These are phyloP conservation scores for Malurus splendens DNA, from an alignment of 2,797 vertebrate genomes.

Conservation along the genomic window DNA sequence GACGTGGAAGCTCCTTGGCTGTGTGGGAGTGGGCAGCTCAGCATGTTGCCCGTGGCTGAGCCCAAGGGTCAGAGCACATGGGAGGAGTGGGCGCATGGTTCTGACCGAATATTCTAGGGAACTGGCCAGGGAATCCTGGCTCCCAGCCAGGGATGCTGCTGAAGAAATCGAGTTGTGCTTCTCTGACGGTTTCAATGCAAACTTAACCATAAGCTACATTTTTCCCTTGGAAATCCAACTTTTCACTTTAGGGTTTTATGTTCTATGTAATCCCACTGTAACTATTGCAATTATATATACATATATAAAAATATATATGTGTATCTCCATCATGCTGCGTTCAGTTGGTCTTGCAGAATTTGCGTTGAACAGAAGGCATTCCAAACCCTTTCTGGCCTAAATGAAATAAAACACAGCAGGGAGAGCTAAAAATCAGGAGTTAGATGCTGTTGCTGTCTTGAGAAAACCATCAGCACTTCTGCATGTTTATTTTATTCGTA, in stretches of 20 bases:
- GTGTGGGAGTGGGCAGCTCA: neutral
- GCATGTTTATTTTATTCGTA: neutral
- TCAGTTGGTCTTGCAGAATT: neutral
- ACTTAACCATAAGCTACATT: neutral
- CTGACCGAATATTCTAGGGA: neutral
- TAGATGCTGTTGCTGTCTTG: neutral
- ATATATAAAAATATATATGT: too few species aligned
- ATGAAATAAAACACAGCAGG: neutral
- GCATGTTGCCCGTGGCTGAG: neutral
- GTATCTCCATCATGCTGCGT: neutral
- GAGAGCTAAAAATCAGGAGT: neutral
- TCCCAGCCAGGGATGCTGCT: neutral
- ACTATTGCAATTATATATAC: neutral
- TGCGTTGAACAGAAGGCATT: neutral
- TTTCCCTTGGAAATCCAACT: neutral
- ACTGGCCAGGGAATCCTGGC: rapidly evolving
- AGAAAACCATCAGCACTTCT: neutral
- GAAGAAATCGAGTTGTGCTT: neutral
- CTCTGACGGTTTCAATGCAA: neutral
- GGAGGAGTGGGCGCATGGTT: neutral
- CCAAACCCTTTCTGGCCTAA: neutral
- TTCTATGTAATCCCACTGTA: neutral
- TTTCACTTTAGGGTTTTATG: neutral
- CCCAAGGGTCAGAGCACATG: neutral
- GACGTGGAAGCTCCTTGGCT: neutral